Conservation (phyloP, 2,797 vertebrate species). For the Semotilus atromaculatus region DNA sequence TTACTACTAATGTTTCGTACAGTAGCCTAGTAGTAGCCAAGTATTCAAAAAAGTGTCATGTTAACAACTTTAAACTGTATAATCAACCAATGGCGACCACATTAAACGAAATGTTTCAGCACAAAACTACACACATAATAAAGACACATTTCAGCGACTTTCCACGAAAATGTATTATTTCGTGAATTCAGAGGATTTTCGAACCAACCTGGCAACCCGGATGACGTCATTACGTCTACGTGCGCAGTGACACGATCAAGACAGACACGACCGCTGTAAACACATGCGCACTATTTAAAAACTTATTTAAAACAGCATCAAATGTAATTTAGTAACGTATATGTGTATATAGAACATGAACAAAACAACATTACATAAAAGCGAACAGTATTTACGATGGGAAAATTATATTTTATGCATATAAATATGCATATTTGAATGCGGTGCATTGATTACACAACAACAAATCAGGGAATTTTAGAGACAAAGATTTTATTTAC, state of each 20-base stretch:
- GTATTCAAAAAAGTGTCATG: not conserved
- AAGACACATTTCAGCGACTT: not conserved
- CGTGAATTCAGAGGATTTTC: not conserved
- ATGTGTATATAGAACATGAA: not conserved
- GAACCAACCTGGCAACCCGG: not conserved
- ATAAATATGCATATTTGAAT: no score
- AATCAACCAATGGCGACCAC: not conserved
- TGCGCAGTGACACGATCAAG: not conserved
- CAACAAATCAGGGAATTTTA: not conserved
- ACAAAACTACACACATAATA: not conserved
- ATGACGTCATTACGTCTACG: constrained; percentile 19
- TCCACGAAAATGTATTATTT: not conserved
- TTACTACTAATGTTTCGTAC: no score
- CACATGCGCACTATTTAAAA: not conserved
- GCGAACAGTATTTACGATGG: not conserved
- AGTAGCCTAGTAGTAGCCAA: no score
- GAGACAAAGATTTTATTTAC: constrained; percentile 26
- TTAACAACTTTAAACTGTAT: not conserved
- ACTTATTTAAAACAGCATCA: not conserved
- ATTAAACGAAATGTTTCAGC: not conserved
- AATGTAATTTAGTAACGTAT: not conserved
- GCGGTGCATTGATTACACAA: not conserved
- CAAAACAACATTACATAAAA: not conserved
- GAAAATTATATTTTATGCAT: no score
- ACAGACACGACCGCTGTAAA: no score